These are phyloP conservation scores for Corvus moneduloides DNA, from an alignment of 2,113 vertebrate species.

Conservation along the genomic window DNA sequence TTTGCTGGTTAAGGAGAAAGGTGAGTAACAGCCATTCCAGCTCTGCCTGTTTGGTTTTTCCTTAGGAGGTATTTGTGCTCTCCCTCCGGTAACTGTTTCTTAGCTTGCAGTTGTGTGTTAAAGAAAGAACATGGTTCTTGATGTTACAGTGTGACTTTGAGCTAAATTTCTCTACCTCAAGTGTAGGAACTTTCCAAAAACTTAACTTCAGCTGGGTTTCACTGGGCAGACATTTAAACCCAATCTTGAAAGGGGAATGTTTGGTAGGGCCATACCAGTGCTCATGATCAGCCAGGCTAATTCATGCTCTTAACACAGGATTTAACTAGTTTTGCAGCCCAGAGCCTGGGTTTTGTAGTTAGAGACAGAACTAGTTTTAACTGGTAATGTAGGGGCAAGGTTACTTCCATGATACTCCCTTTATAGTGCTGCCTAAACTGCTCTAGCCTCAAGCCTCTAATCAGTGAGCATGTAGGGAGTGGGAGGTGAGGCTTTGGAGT, in stretches of 20 bases:
- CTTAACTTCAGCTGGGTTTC: not conserved
- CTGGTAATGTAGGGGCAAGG: not conserved
- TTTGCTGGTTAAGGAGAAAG: slow-evolving; percentile 86
- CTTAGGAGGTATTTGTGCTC: not conserved
- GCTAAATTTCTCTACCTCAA: not conserved
- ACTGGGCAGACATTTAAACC: not conserved
- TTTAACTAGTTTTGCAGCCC: not conserved
- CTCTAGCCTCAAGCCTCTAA: not conserved
- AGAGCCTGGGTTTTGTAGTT: not conserved
- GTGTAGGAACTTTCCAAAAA: not conserved
- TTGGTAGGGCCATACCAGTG: not conserved
- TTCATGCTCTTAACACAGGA: not conserved
- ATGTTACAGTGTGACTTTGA: not conserved
- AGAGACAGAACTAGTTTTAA: not conserved
- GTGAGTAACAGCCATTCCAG: slow-evolving; percentile 55
- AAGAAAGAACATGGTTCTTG: not conserved
- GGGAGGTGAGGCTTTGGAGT: not conserved
- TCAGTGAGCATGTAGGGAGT: not conserved
- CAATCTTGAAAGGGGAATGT: not conserved
- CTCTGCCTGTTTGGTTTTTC: not conserved
- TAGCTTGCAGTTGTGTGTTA: not conserved
- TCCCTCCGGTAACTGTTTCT: not conserved
- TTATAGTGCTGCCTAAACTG: not conserved
- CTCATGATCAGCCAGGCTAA: not conserved
- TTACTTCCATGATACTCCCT: not conserved